Percentiles rank a stretch among this genome's conserved stretches.
phyloP scores from a whole-genome alignment of 1,140 invertebrate species.

The Eriocheir sinensis region DNA sequence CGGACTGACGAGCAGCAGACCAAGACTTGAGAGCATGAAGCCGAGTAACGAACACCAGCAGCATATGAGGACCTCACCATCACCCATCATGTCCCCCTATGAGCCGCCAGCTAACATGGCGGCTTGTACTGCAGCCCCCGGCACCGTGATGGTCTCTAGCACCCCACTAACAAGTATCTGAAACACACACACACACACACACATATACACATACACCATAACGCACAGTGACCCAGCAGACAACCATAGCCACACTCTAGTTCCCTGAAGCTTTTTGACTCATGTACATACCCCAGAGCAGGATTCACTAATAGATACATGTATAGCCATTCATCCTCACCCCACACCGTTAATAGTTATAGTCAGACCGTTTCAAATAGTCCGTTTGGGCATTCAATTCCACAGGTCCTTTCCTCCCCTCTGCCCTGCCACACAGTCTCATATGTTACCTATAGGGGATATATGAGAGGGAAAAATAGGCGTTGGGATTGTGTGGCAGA shows the following conservation, averaged over 20 bases:
- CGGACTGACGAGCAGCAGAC: conserved; percentile 35
- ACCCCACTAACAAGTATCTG: neutral
- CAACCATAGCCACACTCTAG: neutral
- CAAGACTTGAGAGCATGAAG: conserved; percentile 40
- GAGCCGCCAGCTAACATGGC: neutral
- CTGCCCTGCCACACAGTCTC: too few relatives aligned
- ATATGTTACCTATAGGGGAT: too few relatives aligned
- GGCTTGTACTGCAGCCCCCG: neutral
- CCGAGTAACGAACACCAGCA: neutral
- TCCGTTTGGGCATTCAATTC: too few relatives aligned
- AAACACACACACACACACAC: neutral
- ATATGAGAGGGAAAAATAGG: too few relatives aligned
- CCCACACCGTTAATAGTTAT: neutral
- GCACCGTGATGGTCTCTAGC: neutral
- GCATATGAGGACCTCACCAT: neutral
- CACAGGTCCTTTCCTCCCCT: too few relatives aligned
- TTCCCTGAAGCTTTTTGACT: neutral
- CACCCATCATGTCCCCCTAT: neutral
- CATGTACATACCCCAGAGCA: too few relatives aligned
- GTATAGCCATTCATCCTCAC: neutral
- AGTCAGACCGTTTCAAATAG: too few relatives aligned
- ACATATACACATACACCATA: too few relatives aligned
- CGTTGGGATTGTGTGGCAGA: too few relatives aligned
- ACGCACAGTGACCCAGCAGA: neutral
- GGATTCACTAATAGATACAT: conserved; percentile 13